Evolutionary conservation across 2,888 invertebrate genomes (phyloP), one percentile per base, ranked within the genome.

Genomic region (Drosophila multiciliata): DNA sequence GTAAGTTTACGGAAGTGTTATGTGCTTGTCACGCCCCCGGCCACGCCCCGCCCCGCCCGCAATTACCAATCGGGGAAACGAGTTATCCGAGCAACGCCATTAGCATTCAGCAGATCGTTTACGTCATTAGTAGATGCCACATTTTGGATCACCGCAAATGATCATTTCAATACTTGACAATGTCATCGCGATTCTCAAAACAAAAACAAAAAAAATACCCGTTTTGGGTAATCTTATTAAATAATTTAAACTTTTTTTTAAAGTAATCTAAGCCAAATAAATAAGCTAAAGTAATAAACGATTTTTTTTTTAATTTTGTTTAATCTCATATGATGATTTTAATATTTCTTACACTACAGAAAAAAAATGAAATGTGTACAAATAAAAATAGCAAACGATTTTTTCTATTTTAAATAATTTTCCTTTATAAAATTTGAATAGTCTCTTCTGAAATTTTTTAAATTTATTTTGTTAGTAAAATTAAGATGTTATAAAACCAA

Each of bases 51-150:
- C 23, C 6, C 58, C 64, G 61, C 62, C 59, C 66, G 62, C 70
- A 73, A 81, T 69, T 73, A 65, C 68, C 40, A 58, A 49, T 62
- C 38, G 57, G 23, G 32, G 55, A 62, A 86, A 86, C 85, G 82
- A 78, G 85, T 86, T 85, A 53, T 65, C 32, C 3, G 68, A 54
- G 61, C 69, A 58, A 50, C 60, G 57, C 69, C 68, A 66, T 73
- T 74, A 72, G 67, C 62, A 67, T 74, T 59, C 65, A 45, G 45
- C 70, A 80, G 23, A 8, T 78, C 76, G 74, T 71, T 73, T 77
- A 84, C 75, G 82, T 85, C 87, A 89, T 89, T 87, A 83, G 87
- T 78, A 73, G 73, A 73, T 66, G 62, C 71, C 68, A 66, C 59
- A 52, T 80, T 74, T 67, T 82, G 61, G 78, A 78, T 70, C 80